Evolutionary conservation across 1,140 invertebrate genomes (phyloP).

Genomic region (Saccostrea echinata): DNA sequence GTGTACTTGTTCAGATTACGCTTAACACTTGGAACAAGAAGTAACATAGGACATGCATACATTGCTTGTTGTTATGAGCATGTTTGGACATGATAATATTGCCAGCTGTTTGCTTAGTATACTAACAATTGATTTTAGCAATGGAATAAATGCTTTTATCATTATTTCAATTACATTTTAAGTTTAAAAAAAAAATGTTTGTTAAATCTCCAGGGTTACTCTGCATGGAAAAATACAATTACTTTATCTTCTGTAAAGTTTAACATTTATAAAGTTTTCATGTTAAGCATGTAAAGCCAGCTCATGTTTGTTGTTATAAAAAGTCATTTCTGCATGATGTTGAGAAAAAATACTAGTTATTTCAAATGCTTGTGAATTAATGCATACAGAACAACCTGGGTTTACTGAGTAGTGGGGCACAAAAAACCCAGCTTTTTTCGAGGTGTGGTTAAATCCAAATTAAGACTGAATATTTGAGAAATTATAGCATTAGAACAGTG

Average conservation of each 20-base stretch:
- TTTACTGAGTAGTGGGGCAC: too few species aligned
- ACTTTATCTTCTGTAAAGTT: not conserved
- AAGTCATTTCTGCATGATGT: not conserved
- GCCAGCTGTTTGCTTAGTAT: conserved; percentile 10
- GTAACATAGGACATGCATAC: not conserved
- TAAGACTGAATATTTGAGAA: too few species aligned
- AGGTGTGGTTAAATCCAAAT: too few species aligned
- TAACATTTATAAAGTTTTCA: not conserved
- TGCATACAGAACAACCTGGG: too few species aligned
- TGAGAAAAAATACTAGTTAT: too few species aligned
- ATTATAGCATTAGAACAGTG: too few species aligned
- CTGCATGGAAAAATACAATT: not conserved
- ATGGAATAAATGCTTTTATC: not conserved
- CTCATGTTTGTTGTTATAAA: not conserved
- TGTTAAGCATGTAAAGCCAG: conserved; percentile 12
- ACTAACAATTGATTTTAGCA: not conserved
- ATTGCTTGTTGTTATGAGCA: not conserved
- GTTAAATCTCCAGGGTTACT: not conserved
- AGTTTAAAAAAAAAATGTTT: not conserved
- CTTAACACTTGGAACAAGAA: not conserved
- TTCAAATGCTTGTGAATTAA: too few species aligned
- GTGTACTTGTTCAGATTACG: not conserved
- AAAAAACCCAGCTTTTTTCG: too few species aligned
- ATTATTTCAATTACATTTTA: not conserved
- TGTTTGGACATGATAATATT: not conserved